Conservation (phyloP, 2,797 vertebrate genomes). For the Phylloscopus collybita region DNA sequence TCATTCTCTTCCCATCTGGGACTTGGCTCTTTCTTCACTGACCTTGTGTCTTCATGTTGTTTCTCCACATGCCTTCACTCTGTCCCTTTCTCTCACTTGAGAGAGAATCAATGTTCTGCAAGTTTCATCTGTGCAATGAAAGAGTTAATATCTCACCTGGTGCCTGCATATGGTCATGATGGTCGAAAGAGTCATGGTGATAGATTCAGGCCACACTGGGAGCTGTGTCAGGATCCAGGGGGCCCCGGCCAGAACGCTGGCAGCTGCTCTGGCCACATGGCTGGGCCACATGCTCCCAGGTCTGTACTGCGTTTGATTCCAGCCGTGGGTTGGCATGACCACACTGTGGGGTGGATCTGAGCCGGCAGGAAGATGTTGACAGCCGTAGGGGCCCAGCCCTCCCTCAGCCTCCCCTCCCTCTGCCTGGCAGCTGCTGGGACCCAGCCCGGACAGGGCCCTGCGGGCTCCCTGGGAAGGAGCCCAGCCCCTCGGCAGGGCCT, state of each 20-base stretch:
- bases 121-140: background rate
- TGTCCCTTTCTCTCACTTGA: background rate
- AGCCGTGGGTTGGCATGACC: background rate
- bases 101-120: background rate
- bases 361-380: background rate
- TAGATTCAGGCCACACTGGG: background rate
- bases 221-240: background rate
- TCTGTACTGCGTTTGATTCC: background rate
- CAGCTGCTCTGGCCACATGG: background rate
- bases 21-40: background rate
- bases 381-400: too few relatives aligned
- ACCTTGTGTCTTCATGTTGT: background rate
- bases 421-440: background rate
- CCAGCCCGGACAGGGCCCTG: too few relatives aligned
- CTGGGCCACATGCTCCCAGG: background rate
- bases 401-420: background rate
- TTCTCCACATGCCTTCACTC: background rate
- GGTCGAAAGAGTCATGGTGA: background rate
- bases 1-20: background rate
- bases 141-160: background rate
- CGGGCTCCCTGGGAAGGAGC: background rate
- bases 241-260: background rate
- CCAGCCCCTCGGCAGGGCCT: background rate
- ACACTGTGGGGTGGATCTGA: background rate
- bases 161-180: background rate